Percentiles rank a stretch among this genome's conserved stretches.
phyloP scores from a whole-genome alignment of 2,888 invertebrate genomes.

The Dorcus hopei region DNA sequence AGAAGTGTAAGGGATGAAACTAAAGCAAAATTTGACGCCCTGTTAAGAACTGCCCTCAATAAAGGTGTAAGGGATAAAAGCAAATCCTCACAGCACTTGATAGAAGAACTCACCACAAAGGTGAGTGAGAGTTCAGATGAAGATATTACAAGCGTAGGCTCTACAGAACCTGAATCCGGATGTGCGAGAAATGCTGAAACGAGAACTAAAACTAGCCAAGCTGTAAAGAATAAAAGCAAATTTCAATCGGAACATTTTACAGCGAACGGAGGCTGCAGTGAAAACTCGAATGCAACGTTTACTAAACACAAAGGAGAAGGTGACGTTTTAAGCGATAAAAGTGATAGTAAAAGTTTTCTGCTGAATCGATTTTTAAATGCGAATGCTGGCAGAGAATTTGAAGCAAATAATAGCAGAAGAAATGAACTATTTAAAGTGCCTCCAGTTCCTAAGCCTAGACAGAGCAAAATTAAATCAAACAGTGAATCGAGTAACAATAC shows the following conservation, averaged over 20 bases:
- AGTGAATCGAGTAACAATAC: conserved; percentile 2
- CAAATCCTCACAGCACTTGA: conserved; percentile 17
- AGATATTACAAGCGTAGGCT: not conserved
- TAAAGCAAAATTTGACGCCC: conserved; percentile 38
- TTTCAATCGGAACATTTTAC: not conserved
- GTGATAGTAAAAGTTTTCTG: conserved; percentile 27
- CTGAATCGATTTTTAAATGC: conserved; percentile 35
- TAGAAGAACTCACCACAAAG: conserved; percentile 9
- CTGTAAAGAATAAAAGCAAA: conserved; percentile 2
- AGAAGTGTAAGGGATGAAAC: conserved; percentile 36
- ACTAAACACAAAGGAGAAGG: not conserved
- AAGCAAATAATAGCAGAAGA: not conserved
- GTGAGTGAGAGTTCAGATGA: conserved; percentile 11
- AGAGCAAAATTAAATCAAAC: conserved; percentile 16
- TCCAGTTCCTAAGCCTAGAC: conserved; percentile 38
- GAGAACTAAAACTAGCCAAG: conserved; percentile 15
- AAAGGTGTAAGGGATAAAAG: conserved; percentile 16
- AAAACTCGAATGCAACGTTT: not conserved
- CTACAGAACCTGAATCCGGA: no score
- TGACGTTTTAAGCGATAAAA: conserved; percentile 1
- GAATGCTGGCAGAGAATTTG: conserved; percentile 5
- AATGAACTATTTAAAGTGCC: conserved; percentile 20
- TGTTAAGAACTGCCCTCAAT: conserved; percentile 35
- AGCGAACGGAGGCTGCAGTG: not conserved
- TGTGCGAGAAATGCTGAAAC: not conserved